phyloP scores from a whole-genome alignment of 2,888 invertebrate genomes.

The Acronicta alni region DNA sequence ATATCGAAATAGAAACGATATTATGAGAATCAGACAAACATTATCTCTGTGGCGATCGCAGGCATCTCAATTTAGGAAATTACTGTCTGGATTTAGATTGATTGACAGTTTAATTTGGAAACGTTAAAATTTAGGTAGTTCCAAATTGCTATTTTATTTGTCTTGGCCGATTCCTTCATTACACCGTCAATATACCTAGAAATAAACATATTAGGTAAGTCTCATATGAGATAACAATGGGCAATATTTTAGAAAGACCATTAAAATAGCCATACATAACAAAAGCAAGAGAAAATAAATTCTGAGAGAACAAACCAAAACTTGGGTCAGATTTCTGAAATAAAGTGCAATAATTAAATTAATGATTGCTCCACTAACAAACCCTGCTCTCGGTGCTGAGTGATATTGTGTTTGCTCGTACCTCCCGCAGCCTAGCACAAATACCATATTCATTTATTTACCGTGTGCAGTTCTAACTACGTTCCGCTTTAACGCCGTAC shows the following conservation, averaged over 20 bases:
- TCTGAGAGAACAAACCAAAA: constrained; percentile 9
- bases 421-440: constrained; percentile 30
- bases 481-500: constrained; percentile 63
- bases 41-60: not conserved
- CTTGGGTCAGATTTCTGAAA: constrained; percentile 31
- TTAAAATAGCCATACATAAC: constrained; percentile 1
- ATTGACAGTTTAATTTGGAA: constrained; percentile 1
- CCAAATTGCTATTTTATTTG: not conserved
- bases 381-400: constrained; percentile 35
- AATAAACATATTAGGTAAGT: not conserved
- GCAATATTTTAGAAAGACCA: too few relatives aligned
- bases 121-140: not conserved
- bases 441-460: constrained; percentile 64
- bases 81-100: not conserved
- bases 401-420: constrained; percentile 57
- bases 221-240: too few relatives aligned
- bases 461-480: constrained; percentile 63
- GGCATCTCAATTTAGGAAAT: not conserved
- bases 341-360: constrained; percentile 60
- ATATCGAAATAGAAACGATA: constrained; percentile 2
- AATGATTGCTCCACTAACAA: constrained; percentile 60
- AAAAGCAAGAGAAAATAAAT: constrained; percentile 8
- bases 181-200: too few relatives aligned
- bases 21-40: not conserved
- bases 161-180: too few relatives aligned